Conservation (phyloP, 2,113 vertebrate species). For the Lepus americanus region DNA sequence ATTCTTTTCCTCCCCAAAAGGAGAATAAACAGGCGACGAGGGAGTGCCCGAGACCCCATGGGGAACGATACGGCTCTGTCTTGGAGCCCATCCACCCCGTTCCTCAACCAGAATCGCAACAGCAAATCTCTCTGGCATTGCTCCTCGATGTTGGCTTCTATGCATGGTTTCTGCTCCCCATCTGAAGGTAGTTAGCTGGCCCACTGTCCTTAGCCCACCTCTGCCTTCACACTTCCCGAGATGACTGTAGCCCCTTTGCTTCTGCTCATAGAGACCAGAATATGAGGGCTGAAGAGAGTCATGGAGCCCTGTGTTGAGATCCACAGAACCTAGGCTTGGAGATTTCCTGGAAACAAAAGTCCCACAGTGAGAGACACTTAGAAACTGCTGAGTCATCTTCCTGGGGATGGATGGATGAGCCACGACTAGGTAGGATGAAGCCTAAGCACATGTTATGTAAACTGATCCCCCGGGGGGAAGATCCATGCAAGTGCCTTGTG, state of each 20-base stretch:
- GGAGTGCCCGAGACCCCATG: not conserved
- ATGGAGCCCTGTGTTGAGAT: not conserved
- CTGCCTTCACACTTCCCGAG: conserved; percentile 35
- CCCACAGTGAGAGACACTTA: not conserved
- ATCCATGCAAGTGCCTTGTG: not conserved
- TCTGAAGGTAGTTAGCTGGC: not conserved
- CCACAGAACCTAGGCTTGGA: not conserved
- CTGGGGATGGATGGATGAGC: not conserved
- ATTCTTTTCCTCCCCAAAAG: not conserved
- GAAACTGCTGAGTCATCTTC: not conserved
- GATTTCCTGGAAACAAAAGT: not conserved
- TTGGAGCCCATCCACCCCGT: not conserved
- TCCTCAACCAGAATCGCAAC: not conserved
- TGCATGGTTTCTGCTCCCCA: not conserved
- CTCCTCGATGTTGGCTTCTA: not conserved
- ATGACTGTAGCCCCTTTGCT: not conserved
- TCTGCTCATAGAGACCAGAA: too few species aligned
- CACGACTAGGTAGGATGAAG: not conserved
- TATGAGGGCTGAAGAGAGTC: not conserved
- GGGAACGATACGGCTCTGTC: not conserved
- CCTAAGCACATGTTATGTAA: fast-evolving
- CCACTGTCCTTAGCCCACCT: not conserved
- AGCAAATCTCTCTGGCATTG: not conserved
- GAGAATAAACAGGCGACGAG: not conserved
- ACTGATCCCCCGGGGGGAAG: not conserved